Conservation (phyloP, 1,140 invertebrate genomes). For the Goniozus legneri region DNA sequence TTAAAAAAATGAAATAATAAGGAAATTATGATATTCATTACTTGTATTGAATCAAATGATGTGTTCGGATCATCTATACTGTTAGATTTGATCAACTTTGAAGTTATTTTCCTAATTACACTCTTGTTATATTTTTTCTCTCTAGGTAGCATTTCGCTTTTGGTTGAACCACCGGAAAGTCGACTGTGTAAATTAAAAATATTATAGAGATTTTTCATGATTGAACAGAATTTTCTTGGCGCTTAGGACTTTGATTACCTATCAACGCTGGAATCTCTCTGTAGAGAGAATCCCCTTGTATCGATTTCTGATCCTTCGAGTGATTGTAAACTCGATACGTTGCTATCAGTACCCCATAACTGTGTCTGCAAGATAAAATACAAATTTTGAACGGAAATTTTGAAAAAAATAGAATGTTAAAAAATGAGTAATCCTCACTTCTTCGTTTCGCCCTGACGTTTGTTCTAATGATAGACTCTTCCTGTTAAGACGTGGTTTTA, state of each 20-base stretch:
- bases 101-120: slow-evolving; percentile 75
- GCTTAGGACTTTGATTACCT: slow-evolving; percentile 51
- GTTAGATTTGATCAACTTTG: slow-evolving; percentile 79
- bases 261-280: slow-evolving; percentile 70
- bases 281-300: slow-evolving; percentile 53
- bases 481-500: slow-evolving; percentile 62
- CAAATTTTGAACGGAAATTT: too few relatives aligned
- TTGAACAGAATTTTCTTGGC: neutral
- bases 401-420: too few relatives aligned
- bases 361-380: slow-evolving; percentile 24
- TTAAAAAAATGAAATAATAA: slow-evolving; percentile 7
- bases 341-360: slow-evolving; percentile 65
- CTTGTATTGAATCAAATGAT: slow-evolving; percentile 43
- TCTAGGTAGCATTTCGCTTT: slow-evolving; percentile 72
- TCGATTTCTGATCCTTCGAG: slow-evolving; percentile 60
- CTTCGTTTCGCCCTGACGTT: slow-evolving; percentile 60
- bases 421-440: slow-evolving; percentile 45
- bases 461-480: slow-evolving; percentile 77
- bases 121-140: slow-evolving; percentile 78
- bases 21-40: slow-evolving; percentile 3
- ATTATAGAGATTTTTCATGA: neutral
- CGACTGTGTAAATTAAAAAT: slow-evolving; percentile 54
- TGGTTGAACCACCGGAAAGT: slow-evolving; percentile 77
- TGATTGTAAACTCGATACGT: slow-evolving; percentile 75
- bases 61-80: slow-evolving; percentile 70